Evolutionary conservation across 1,140 invertebrate genomes (phyloP).

Genomic region (Leptinotarsa lineolata): DNA sequence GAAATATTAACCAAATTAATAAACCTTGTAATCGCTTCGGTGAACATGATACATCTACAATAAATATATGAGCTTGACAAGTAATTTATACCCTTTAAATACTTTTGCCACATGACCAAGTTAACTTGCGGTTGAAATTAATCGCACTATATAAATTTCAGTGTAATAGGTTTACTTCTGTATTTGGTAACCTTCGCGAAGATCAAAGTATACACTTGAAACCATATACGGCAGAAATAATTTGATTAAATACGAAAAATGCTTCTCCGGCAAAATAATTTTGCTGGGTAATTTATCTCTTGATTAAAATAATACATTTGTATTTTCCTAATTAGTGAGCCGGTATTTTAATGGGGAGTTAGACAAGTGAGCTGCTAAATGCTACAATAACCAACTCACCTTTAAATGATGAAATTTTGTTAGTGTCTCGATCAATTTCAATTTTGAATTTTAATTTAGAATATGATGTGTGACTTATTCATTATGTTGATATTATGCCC

Average conservation of each 20-base stretch:
- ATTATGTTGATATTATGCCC: no score
- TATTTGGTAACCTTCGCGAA: conserved; percentile 2
- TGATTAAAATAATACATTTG: not conserved
- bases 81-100: not conserved
- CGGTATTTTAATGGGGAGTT: not conserved
- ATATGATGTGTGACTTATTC: no score
- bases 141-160: conserved; percentile 17
- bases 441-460: no score
- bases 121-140: not conserved
- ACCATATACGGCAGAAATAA: conserved; percentile 3
- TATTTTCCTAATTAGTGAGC: not conserved
- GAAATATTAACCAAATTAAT: not conserved
- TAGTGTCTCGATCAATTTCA: no score
- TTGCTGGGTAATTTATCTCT: not conserved
- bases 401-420: no score
- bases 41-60: not conserved
- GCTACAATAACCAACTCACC: no score
- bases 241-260: not conserved
- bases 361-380: no score
- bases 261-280: not conserved
- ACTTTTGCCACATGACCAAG: not conserved
- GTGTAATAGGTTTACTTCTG: conserved; percentile 11
- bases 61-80: not conserved
- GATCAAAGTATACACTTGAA: conserved; percentile 7
- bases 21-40: not conserved